phyloP scores from a whole-genome alignment of 2,888 invertebrate genomes.

The Falcaria lacertinaria region DNA sequence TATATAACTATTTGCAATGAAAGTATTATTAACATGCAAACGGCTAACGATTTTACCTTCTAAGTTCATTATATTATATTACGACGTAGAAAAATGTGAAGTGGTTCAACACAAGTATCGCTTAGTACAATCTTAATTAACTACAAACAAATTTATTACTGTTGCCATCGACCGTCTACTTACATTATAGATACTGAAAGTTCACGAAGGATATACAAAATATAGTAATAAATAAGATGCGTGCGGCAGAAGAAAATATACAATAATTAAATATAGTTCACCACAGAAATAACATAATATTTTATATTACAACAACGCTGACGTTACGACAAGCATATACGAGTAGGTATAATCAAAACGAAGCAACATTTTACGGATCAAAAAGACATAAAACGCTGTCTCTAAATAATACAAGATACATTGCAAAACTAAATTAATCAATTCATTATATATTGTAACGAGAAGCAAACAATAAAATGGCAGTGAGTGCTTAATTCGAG shows the following conservation, averaged over 20 bases:
- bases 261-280: slow-evolving; percentile 13
- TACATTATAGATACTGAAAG: slow-evolving; percentile 6
- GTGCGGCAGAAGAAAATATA: slow-evolving; percentile 19
- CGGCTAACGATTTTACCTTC: background rate
- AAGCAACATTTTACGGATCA: slow-evolving; percentile 9
- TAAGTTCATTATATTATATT: background rate
- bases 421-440: too few species aligned
- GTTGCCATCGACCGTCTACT: background rate
- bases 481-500: slow-evolving; percentile 70
- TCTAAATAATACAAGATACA: background rate
- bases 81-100: background rate
- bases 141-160: background rate
- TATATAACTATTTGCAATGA: background rate
- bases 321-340: slow-evolving; percentile 18
- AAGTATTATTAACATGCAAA: background rate
- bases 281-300: slow-evolving; percentile 14
- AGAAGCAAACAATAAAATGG: slow-evolving; percentile 54
- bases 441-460: slow-evolving; percentile 10
- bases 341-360: slow-evolving; percentile 4
- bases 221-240: slow-evolving; percentile 16
- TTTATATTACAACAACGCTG: slow-evolving; percentile 16
- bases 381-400: slow-evolving; percentile 5
- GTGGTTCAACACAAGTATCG: background rate
- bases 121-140: background rate
- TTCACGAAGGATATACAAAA: slow-evolving; percentile 9